Evolutionary conservation across 2,113 vertebrate species (phyloP).

Genomic region (Tonatia bakeri): DNA sequence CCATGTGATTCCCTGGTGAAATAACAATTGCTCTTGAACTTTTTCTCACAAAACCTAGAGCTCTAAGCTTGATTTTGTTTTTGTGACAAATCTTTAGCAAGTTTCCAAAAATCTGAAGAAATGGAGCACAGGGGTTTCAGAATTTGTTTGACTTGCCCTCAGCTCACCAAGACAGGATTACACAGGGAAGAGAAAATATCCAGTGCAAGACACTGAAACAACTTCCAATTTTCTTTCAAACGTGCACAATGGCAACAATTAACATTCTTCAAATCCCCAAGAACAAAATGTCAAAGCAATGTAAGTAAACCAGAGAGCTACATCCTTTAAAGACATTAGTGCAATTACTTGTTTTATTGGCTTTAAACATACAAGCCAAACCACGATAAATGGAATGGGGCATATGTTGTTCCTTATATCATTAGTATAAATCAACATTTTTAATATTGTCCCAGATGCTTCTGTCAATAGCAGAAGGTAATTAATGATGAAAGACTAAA

Average conservation of each 20-base stretch:
- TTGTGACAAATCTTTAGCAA: neutral
- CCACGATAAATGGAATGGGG: slow-evolving; percentile 17
- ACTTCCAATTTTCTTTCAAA: neutral
- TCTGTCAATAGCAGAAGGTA: slow-evolving; percentile 59
- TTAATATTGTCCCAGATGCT: slow-evolving; percentile 59
- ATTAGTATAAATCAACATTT: slow-evolving; percentile 59
- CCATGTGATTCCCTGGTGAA: neutral
- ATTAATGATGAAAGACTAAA: slow-evolving; percentile 60
- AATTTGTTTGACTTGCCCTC: neutral
- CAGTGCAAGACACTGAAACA: neutral
- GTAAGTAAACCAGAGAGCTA: slow-evolving; percentile 58
- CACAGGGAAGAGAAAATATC: neutral
- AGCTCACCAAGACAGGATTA: neutral
- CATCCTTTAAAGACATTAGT: slow-evolving; percentile 44
- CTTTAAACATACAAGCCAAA: slow-evolving; percentile 38
- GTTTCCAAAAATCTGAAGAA: neutral
- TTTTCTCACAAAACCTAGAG: neutral
- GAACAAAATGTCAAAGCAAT: slow-evolving; percentile 46
- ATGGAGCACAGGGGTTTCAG: neutral
- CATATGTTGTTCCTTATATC: slow-evolving; percentile 66
- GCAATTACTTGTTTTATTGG: slow-evolving; percentile 59
- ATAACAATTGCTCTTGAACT: neutral
- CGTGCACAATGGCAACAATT: slow-evolving; percentile 36
- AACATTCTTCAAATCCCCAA: slow-evolving; percentile 39
- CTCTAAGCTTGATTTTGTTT: neutral